Evolutionary conservation across 2,797 vertebrate species (phyloP).

Genomic region (Varecia variegata): DNA sequence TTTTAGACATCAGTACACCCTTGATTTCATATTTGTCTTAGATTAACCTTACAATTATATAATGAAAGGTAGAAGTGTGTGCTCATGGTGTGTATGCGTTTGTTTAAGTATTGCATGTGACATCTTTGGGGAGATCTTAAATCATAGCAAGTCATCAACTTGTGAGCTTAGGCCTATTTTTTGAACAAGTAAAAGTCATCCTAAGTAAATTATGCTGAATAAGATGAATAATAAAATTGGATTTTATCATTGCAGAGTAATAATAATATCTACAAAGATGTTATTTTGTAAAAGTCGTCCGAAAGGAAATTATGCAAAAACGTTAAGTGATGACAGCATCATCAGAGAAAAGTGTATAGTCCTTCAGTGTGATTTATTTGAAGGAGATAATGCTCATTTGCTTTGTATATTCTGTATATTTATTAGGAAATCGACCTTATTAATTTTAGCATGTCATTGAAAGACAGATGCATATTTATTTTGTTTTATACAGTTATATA

Average conservation of each 20-base stretch:
- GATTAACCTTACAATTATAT: slow-evolving; percentile 30
- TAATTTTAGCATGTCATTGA: slow-evolving; percentile 16
- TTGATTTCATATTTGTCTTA: slow-evolving; percentile 17
- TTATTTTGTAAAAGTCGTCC: not conserved
- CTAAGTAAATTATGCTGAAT: slow-evolving; percentile 18
- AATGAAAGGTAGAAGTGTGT: not conserved
- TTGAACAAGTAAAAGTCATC: not conserved
- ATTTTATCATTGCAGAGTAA: not conserved
- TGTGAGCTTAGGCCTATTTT: not conserved
- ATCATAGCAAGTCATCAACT: not conserved
- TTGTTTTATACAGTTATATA: slow-evolving; percentile 35
- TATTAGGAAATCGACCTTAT: not conserved
- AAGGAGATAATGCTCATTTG: not conserved
- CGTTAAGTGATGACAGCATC: not conserved
- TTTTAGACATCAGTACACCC: slow-evolving; percentile 20
- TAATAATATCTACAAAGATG: not conserved
- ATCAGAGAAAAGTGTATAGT: not conserved
- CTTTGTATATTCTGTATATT: not conserved
- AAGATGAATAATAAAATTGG: slow-evolving; percentile 24
- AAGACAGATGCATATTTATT: not conserved
- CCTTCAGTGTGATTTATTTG: not conserved
- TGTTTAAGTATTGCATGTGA: not conserved
- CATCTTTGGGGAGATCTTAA: not conserved
- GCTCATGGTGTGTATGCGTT: not conserved
- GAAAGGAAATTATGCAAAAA: slow-evolving; percentile 33